phyloP scores from a whole-genome alignment of 1,140 invertebrate species.

The Hydropsyche tenuis region DNA sequence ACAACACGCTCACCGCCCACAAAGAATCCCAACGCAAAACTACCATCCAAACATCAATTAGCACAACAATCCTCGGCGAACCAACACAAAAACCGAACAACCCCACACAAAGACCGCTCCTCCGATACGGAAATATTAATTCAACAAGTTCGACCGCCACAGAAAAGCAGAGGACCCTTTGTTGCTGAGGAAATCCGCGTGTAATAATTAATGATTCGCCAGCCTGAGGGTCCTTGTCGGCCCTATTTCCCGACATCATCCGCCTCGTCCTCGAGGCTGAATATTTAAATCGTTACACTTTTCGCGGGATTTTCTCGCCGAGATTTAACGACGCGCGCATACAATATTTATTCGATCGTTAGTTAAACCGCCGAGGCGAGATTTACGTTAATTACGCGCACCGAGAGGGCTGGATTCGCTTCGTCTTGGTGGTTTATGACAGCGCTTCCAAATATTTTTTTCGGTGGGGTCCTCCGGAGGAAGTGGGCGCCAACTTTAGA shows the following conservation, averaged over 20 bases:
- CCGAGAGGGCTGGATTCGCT: background rate
- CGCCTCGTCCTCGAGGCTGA: background rate
- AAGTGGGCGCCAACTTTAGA: no score
- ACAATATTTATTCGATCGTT: constrained; percentile 36
- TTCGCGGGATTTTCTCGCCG: constrained; percentile 10
- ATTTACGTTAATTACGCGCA: constrained; percentile 32
- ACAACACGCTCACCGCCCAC: no score
- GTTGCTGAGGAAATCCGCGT: constrained; percentile 42
- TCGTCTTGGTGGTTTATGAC: background rate
- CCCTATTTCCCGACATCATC: background rate
- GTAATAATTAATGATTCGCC: constrained; percentile 48
- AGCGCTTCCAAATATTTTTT: no score
- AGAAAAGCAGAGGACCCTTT: constrained; percentile 18
- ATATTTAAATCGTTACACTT: constrained; percentile 39
- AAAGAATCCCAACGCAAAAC: no score
- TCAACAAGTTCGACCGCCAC: constrained; percentile 46
- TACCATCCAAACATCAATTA: no score
- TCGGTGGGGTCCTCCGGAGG: no score
- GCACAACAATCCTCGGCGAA: no score
- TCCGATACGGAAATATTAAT: constrained; percentile 44
- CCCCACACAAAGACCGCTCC: no score
- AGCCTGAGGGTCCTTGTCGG: constrained; percentile 44
- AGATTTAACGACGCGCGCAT: constrained; percentile 37
- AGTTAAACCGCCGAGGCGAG: constrained; percentile 26
- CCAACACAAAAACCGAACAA: no score